phyloP scores from a whole-genome alignment of 1,140 invertebrate genomes.

The Panagrolaimus sp. region DNA sequence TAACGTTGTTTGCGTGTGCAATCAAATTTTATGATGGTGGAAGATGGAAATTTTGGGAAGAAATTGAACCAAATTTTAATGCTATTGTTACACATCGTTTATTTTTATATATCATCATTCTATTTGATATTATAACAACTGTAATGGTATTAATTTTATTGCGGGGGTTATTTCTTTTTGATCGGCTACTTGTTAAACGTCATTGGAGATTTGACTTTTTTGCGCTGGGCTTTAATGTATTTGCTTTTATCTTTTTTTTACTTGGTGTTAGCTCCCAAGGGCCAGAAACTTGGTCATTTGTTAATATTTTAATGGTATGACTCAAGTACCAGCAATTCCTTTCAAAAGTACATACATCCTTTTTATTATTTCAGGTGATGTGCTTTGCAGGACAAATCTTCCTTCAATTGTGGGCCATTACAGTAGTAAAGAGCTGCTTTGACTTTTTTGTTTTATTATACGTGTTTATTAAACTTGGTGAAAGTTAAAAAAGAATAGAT shows the following conservation, averaged over 20 bases:
- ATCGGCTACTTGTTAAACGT: not conserved
- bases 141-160: conserved; percentile 4
- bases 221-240: conserved; percentile 10
- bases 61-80: conserved; percentile 26
- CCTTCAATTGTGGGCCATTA: conserved; percentile 10
- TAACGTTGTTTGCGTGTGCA: conserved; percentile 1
- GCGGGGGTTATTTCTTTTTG: not conserved
- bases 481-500: not conserved
- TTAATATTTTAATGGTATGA: conserved; percentile 10
- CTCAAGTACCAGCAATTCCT: not conserved
- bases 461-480: conserved; percentile 3
- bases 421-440: not conserved
- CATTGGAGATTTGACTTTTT: conserved; percentile 14
- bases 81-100: conserved; percentile 26
- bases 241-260: conserved; percentile 1
- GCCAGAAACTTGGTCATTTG: conserved; percentile 12
- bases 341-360: not conserved
- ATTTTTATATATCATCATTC: conserved; percentile 24
- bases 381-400: conserved; percentile 13
- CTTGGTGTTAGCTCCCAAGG: conserved; percentile 11
- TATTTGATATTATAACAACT: conserved; percentile 26
- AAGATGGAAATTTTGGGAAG: conserved; percentile 25
- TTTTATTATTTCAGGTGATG: conserved; percentile 7
- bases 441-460: not conserved
- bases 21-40: conserved; percentile 26